phyloP scores from a whole-genome alignment of 2,797 vertebrate genomes.

The Sebastes iracundus region DNA sequence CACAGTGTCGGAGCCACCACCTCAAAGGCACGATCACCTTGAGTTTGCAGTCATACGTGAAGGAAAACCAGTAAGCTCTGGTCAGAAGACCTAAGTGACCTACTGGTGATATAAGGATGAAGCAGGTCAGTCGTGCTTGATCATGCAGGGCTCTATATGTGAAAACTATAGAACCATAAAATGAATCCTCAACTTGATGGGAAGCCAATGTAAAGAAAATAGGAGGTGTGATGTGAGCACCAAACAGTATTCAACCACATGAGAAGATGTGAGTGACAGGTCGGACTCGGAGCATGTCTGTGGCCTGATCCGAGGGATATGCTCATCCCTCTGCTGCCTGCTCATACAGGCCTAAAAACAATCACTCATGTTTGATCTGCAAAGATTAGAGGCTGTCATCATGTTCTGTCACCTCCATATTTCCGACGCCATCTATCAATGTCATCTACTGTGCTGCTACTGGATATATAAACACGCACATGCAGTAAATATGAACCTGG shows the following conservation, averaged over 20 bases:
- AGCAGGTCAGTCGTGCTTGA: no score
- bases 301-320: conserved; percentile 19
- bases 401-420: background rate
- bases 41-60: background rate
- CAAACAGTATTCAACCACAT: background rate
- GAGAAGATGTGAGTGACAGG: conserved; percentile 12
- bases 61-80: background rate
- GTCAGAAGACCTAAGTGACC: background rate
- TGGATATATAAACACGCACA: background rate
- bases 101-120: background rate
- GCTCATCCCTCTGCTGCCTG: conserved; percentile 21
- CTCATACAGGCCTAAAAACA: conserved; percentile 22
- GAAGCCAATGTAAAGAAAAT: background rate
- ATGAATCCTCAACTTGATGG: background rate
- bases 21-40: background rate
- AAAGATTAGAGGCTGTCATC: conserved; percentile 40
- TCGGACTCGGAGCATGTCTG: conserved; percentile 30
- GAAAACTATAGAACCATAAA: background rate
- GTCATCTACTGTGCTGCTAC: background rate
- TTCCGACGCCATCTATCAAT: background rate
- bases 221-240: background rate
- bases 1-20: background rate
- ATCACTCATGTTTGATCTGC: conserved; percentile 32
- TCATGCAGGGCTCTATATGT: no score
- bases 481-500: background rate